Evolutionary conservation across 1,140 invertebrate genomes (phyloP).

Genomic region (Kradibia gibbosae): DNA sequence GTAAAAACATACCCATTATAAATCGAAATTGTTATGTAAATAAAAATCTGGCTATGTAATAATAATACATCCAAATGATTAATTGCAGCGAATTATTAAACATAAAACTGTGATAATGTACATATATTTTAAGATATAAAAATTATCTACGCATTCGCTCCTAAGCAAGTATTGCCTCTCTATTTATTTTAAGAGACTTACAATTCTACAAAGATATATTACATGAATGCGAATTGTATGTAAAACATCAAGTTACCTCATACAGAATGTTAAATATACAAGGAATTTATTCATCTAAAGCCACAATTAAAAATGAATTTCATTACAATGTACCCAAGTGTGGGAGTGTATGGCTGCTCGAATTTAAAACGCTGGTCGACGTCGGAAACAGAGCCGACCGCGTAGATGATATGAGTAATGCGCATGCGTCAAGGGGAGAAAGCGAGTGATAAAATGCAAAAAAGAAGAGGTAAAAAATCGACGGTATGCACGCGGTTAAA

Average conservation of each 20-base stretch:
- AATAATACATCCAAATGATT: too few relatives aligned
- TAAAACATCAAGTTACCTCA: neutral
- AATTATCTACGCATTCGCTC: neutral
- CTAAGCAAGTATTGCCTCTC: neutral
- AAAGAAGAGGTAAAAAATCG: conserved; percentile 30
- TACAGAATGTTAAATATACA: neutral
- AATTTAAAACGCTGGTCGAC: neutral
- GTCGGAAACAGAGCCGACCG: neutral
- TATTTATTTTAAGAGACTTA: neutral
- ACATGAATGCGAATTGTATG: neutral
- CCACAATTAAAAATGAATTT: neutral
- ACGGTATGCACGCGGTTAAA: conserved; percentile 5
- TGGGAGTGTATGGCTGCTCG: conserved; percentile 6
- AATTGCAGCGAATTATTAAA: too few relatives aligned
- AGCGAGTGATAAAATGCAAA: neutral
- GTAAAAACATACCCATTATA: too few relatives aligned
- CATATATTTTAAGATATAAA: too few relatives aligned
- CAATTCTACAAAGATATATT: neutral
- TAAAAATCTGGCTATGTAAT: too few relatives aligned
- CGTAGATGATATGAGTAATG: neutral
- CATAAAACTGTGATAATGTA: too few relatives aligned
- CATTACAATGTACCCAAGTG: conserved; percentile 10
- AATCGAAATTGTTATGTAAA: too few relatives aligned
- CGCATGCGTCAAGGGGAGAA: neutral
- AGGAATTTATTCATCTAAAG: neutral